Base-by-base conservation (phyloP, 2,888 invertebrate species). In the Drosophila macrospina region DNA sequence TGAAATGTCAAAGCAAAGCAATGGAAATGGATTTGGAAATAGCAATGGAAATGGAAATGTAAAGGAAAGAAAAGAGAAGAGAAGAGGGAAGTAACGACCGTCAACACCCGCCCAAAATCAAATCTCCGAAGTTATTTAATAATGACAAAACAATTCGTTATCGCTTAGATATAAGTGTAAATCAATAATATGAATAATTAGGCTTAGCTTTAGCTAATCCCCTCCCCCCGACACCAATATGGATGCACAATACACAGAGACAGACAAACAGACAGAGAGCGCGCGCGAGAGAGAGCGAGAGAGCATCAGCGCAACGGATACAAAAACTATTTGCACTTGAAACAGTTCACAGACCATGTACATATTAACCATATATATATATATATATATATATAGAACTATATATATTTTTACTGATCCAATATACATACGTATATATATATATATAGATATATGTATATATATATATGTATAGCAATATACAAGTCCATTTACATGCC, bases 161-260 rank as follows among this genome's bases (percentile, higher is more conserved):
- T 65, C 57, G 48, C 57, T 69, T 69, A 85, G 57, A 34, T 61
- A 30, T 65, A 68, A 62, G 68, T 73, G 51, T 73, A 86, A 52
- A 63, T 68, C 80, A 55, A 55, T 55, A 34, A 24, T 36, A 26
- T 26, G 20, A 32, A 56, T 68, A 83, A 60, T 62, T 86, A 85
- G 88, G 86, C 60, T 69, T 87, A 87, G 82, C 66, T 78, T 81
- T 62, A 74, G 62, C 62, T 37, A 78, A 78, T 62, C 55, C 45
- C 24, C 11, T 3, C 20, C 26, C 39, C 20, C 15, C 13, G 7
- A 47, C 54, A 44, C 41, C 30, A 10, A 32, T 44, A 8, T 30
- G 11, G 32, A 5, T 34, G 34, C 26, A 13, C 37, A 11, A 16
- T 30, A 13, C 34, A 37, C 30, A 51, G n/a, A 37, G 15, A 26